These are phyloP conservation scores for Geothlypis trichas DNA, from an alignment of 2,113 vertebrate species.

Conservation along the genomic window DNA sequence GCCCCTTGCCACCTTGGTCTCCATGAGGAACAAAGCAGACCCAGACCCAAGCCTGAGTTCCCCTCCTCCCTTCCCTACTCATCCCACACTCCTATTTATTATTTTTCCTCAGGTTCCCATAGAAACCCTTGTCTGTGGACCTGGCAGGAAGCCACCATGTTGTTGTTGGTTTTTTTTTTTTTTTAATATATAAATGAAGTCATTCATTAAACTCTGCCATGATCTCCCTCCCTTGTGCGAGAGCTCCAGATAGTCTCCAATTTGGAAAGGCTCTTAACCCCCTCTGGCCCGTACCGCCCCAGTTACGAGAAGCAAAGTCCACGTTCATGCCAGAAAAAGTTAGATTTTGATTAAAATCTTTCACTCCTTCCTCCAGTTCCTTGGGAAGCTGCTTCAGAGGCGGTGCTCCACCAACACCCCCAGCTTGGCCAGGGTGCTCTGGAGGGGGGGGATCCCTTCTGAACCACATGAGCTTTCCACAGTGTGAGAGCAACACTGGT, in stretches of 20 bases:
- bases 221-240: conserved; percentile 22
- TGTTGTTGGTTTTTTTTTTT: conserved; percentile 4
- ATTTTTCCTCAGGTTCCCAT: conserved; percentile 60
- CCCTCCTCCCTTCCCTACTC: conserved; percentile 19
- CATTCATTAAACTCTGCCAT: conserved; percentile 64
- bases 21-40: background rate
- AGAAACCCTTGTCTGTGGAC: conserved; percentile 62
- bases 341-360: background rate
- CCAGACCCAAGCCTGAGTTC: background rate
- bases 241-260: conserved; percentile 32
- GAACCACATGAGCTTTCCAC: background rate
- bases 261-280: conserved; percentile 31
- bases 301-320: background rate
- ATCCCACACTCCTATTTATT: conserved; percentile 57
- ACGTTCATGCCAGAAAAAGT: background rate
- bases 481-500: background rate
- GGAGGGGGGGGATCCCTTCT: background rate
- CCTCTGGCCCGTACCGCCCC: background rate
- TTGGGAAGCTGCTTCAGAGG: background rate
- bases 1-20: background rate
- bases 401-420: background rate
- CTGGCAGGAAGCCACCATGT: conserved; percentile 57
- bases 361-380: background rate
- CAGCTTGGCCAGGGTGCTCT: background rate
- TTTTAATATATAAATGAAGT: conserved; percentile 69